phyloP scores from a whole-genome alignment of 2,888 invertebrate species.

The Pelosia muscerda region DNA sequence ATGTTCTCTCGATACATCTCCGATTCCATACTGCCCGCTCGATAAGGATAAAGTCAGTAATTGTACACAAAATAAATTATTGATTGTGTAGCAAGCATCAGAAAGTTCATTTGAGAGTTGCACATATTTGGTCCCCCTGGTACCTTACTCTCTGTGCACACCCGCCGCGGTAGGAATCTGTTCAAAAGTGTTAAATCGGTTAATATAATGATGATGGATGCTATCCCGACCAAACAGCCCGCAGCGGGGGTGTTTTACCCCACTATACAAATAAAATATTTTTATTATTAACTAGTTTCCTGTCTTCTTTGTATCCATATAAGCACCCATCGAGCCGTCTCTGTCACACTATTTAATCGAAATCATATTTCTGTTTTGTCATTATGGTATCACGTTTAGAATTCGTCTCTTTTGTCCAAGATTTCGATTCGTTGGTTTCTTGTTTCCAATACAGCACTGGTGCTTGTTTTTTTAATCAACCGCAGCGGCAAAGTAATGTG shows the following conservation, averaged over 20 bases:
- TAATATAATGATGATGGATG: conserved; percentile 87
- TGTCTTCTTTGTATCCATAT: conserved; percentile 72
- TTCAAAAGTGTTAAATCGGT: conserved; percentile 87
- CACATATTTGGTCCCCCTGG: conserved; percentile 51
- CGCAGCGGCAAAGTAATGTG: conserved; percentile 71
- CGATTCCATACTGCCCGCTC: conserved; percentile 44
- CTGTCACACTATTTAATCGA: conserved; percentile 83
- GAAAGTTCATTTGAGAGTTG: conserved; percentile 47
- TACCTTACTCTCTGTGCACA: conserved; percentile 42
- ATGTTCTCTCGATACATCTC: conserved; percentile 61
- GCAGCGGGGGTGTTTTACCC: conserved; percentile 87
- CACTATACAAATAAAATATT: conserved; percentile 86
- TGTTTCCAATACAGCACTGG: conserved; percentile 79
- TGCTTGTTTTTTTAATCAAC: conserved; percentile 67
- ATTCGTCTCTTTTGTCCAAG: conserved; percentile 84
- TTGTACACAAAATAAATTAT: conserved; percentile 52
- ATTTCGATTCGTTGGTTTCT: conserved; percentile 82
- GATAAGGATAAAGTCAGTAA: conserved; percentile 53
- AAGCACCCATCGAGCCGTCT: conserved; percentile 62
- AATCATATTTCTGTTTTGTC: conserved; percentile 87
- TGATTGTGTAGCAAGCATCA: conserved; percentile 36
- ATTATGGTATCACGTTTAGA: conserved; percentile 85
- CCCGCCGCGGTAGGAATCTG: conserved; percentile 80
- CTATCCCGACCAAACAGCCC: conserved; percentile 83
- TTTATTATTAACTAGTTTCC: conserved; percentile 83